Evolutionary conservation across 1,140 invertebrate genomes (phyloP), one percentile per base, ranked within the genome.

Genomic region (Pseudachorutes palmiensis): DNA sequence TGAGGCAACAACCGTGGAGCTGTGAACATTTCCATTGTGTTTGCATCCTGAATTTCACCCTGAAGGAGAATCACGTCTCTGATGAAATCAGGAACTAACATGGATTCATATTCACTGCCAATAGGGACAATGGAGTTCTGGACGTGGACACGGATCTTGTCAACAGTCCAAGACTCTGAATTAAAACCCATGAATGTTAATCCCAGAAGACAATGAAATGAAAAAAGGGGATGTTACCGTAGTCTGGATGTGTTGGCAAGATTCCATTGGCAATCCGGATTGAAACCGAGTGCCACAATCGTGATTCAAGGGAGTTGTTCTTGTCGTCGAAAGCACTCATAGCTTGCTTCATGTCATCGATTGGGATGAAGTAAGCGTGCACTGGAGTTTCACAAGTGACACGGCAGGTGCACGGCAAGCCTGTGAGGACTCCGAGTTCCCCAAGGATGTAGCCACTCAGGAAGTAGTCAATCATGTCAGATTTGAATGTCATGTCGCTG

Each of bases 351-450:
- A 71, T 71, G 14, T 41, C 65, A 12, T 59, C 59, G 33, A 51
- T 64, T 5, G 70, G 49, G 28, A 75, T 65, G 58, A 67, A 72
- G 48, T 66, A 69, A 14, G 63, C 79, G 74, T 79, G 75, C 1
- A 80, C 80, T 24, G 74, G 69, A 1, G 80, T 81, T 69, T 81
- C 80, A 71, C 80, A 80, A 0, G 71, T 76, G 16, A 78, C 76
- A 1, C 72, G 76, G 5, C 76, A 76, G 29, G 75, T 75, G 29
- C 78, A 67, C 1, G 74, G 74, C 36, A 74, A 73, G 49, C 75
- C 74, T n/a, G 78, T 78, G 9, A 80, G 67, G 26, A 80, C 66
- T 14, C 78, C 77, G 67, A 79, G 76, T 70, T 81, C 80, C 2
- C 80, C 80, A 26, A 81, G 74, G 3, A 80, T 76, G 36, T 76